Percentiles rank a stretch among this genome's conserved stretches.
phyloP scores from a whole-genome alignment of 2,797 vertebrate genomes.

The Mormyrus proboscirostris region DNA sequence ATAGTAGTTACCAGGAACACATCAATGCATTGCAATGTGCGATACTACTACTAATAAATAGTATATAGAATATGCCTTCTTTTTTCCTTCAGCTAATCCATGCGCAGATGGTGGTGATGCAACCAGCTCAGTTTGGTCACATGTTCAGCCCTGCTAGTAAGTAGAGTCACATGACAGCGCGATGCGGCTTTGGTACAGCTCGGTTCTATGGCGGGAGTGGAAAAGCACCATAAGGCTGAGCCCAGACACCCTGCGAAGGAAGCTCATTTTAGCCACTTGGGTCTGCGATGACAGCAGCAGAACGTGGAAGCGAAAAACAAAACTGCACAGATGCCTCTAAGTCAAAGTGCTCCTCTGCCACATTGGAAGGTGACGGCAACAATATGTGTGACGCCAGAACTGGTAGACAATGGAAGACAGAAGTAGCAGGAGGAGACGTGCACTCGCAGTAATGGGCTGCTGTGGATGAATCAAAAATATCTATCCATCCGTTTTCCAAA shows the following conservation, averaged over 20 bases:
- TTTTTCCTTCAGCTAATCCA: not conserved
- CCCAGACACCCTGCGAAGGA: not conserved
- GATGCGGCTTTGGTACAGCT: not conserved
- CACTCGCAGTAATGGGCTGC: not conserved
- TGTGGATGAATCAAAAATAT: not conserved
- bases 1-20: not conserved
- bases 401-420: not conserved
- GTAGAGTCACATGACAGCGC: not conserved
- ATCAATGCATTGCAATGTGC: not conserved
- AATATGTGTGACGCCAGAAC: not conserved
- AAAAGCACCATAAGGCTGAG: not conserved
- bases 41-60: not conserved
- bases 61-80: not conserved
- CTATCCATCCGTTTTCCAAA: not conserved
- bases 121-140: not conserved
- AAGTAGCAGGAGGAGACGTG: not conserved
- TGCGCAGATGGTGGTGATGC: not conserved
- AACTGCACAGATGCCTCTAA: not conserved
- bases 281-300: not conserved
- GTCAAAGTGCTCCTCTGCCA: not conserved
- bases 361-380: not conserved
- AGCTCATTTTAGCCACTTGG: not conserved
- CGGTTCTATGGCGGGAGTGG: not conserved
- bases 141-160: not conserved
- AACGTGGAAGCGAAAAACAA: not conserved